Evolutionary conservation across 2,888 invertebrate species (phyloP).

Genomic region (Hirudinaria manillensis): DNA sequence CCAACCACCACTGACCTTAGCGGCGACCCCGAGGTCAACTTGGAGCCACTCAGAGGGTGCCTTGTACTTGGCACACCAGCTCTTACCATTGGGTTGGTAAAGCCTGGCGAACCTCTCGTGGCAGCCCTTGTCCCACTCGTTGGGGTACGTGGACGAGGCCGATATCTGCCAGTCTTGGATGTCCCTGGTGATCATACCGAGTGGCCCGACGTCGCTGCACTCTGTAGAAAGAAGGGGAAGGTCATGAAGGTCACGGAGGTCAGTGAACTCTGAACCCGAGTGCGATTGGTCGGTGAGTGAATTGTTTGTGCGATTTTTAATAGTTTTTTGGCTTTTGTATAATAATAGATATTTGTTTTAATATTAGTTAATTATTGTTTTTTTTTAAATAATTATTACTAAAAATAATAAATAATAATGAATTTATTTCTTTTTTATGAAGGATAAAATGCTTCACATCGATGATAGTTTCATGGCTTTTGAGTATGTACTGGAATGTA

Average conservation of each 20-base stretch:
- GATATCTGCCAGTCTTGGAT: slow-evolving; percentile 59
- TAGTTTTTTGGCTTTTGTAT: no score
- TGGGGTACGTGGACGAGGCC: slow-evolving; percentile 55
- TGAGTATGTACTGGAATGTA: no score
- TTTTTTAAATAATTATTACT: no score
- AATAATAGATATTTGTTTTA: no score
- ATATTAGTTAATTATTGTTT: no score
- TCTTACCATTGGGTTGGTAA: slow-evolving; percentile 55
- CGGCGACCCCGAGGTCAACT: slow-evolving; percentile 57
- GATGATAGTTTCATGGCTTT: no score
- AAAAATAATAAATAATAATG: no score
- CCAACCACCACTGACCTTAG: slow-evolving; percentile 50
- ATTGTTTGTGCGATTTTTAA: background rate
- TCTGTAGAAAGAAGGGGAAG: slow-evolving; percentile 27
- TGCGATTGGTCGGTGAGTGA: background rate
- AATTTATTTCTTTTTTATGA: no score
- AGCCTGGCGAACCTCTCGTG: slow-evolving; percentile 55
- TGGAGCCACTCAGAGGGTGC: slow-evolving; percentile 58
- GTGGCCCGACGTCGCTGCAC: slow-evolving; percentile 40
- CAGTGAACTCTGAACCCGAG: background rate
- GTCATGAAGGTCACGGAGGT: background rate
- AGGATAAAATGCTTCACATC: no score
- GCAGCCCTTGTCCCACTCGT: slow-evolving; percentile 54
- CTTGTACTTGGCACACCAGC: slow-evolving; percentile 58
- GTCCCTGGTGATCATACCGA: slow-evolving; percentile 57